A percentile compares a stretch with the other conserved stretches of the same genome.
These are phyloP conservation scores for Diuraphis noxia DNA, from an alignment of 1,140 invertebrate species.

Conservation along the genomic window DNA sequence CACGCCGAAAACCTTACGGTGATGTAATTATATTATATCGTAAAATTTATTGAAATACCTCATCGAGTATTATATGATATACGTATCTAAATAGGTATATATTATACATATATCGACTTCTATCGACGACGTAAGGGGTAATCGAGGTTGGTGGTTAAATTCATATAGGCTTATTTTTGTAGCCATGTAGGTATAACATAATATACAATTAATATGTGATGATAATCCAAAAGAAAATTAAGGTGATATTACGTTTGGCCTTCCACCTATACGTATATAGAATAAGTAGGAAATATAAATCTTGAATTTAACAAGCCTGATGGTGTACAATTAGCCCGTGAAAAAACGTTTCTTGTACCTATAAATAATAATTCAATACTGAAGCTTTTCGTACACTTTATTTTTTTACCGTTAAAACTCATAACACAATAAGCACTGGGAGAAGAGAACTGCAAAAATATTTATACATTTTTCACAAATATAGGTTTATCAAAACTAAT, in stretches of 20 bases:
- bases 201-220: neutral
- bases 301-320: neutral
- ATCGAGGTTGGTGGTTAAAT: too few relatives aligned
- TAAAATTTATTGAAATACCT: too few relatives aligned
- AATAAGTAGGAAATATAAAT: neutral
- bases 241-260: neutral
- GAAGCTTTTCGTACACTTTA: neutral
- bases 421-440: too few relatives aligned
- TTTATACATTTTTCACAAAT: too few relatives aligned
- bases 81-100: too few relatives aligned
- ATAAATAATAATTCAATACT: neutral
- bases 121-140: too few relatives aligned
- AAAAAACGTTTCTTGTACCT: neutral
- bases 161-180: neutral
- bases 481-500: too few relatives aligned
- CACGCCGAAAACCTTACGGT: neutral
- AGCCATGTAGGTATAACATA: neutral
- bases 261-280: neutral
- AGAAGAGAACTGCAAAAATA: too few relatives aligned
- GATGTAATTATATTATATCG: neutral
- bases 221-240: neutral
- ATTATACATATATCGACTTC: too few relatives aligned
- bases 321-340: neutral
- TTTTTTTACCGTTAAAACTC: too few relatives aligned
- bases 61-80: too few relatives aligned